These are phyloP conservation scores for Myotis daubentonii DNA, from an alignment of 2,797 vertebrate species.

Conservation along the genomic window DNA sequence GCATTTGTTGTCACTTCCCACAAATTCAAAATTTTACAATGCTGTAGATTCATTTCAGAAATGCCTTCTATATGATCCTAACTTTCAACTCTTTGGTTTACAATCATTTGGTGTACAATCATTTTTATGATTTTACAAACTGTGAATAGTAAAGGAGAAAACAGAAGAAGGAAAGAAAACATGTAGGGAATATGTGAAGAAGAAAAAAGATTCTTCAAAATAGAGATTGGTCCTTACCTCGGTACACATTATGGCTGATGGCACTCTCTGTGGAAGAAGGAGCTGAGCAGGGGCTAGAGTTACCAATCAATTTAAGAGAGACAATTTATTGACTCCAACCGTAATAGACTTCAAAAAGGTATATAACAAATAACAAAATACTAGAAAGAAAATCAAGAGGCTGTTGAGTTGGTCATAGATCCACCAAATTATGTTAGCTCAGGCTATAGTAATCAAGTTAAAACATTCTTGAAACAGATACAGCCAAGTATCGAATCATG, in stretches of 20 bases:
- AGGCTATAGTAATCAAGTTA: constrained; percentile 43
- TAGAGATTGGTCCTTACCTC: background rate
- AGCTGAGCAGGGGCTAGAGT: background rate
- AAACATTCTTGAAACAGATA: constrained; percentile 4
- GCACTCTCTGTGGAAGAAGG: background rate
- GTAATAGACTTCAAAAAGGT: constrained; percentile 45
- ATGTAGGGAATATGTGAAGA: background rate
- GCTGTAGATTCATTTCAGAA: background rate
- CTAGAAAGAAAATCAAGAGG: background rate
- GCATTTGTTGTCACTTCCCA: background rate
- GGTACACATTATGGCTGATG: background rate
- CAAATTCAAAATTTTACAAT: background rate
- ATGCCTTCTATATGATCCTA: background rate
- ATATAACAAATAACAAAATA: constrained; percentile 54
- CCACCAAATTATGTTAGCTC: constrained; percentile 13
- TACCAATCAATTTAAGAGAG: background rate
- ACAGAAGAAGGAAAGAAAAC: background rate
- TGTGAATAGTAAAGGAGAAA: background rate
- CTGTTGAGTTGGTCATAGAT: constrained; percentile 34
- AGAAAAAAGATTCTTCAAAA: background rate
- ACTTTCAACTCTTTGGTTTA: background rate
- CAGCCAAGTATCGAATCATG: background rate
- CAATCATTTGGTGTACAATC: background rate
- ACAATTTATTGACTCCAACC: constrained; percentile 18
- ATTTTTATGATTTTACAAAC: background rate